Evolutionary conservation across 1,140 invertebrate species (phyloP).

Genomic region (Apocrypta bakeri): DNA sequence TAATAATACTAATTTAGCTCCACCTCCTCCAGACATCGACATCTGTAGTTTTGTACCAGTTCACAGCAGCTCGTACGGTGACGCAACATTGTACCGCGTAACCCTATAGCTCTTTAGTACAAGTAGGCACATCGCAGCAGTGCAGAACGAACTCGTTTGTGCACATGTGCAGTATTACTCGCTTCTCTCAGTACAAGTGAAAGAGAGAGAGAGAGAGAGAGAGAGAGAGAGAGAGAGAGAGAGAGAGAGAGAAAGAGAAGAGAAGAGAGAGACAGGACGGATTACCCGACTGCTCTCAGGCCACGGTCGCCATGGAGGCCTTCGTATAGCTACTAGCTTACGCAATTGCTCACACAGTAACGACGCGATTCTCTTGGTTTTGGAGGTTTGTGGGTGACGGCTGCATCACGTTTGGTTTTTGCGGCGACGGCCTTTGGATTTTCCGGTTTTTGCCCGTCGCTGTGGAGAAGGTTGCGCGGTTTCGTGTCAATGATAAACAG

Average conservation of each 20-base stretch:
- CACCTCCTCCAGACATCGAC: neutral
- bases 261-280: slow-evolving; percentile 19
- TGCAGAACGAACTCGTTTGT: neutral
- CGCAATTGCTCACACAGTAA: slow-evolving; percentile 51
- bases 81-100: slow-evolving; percentile 25
- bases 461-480: neutral
- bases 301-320: slow-evolving; percentile 69
- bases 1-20: neutral
- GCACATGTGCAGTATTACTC: neutral
- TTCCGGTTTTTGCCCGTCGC: neutral
- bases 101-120: slow-evolving; percentile 38
- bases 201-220: slow-evolving; percentile 1
- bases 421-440: neutral
- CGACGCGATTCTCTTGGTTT: neutral
- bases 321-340: slow-evolving; percentile 59
- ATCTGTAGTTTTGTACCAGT: neutral
- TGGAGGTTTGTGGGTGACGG: neutral
- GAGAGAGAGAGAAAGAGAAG: too few relatives aligned
- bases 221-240: too few relatives aligned
- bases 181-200: neutral
- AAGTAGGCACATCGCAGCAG: neutral
- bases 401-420: neutral
- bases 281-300: slow-evolving; percentile 59
- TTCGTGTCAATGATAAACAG: neutral
- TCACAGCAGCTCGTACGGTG: neutral